Evolutionary conservation across 2,888 invertebrate species (phyloP).

Genomic region (Cheilosia vernalis): DNA sequence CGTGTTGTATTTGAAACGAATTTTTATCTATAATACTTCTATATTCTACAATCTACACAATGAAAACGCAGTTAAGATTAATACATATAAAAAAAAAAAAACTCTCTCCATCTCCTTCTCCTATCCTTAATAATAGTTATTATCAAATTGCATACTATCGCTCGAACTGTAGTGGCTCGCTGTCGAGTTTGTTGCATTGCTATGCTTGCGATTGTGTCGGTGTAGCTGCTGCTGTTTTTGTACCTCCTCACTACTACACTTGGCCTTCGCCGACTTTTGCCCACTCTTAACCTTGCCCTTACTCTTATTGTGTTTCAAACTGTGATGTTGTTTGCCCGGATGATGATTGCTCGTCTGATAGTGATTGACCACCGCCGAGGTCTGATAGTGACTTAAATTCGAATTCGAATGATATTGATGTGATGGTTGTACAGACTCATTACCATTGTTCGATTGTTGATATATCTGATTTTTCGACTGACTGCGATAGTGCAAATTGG

Average conservation of each 20-base stretch:
- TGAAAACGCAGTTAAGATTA: conserved; percentile 4
- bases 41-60: conserved; percentile 46
- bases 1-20: conserved; percentile 14
- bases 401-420: conserved; percentile 77
- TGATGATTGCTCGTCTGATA: conserved; percentile 78
- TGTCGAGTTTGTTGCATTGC: conserved; percentile 74
- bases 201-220: conserved; percentile 77
- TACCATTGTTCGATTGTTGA: conserved; percentile 79
- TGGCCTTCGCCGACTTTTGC: conserved; percentile 34
- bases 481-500: conserved; percentile 80
- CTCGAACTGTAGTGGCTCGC: conserved; percentile 80
- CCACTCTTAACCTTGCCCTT: conserved; percentile 66
- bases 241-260: conserved; percentile 58
- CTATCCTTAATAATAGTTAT: conserved; percentile 70
- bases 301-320: conserved; percentile 69
- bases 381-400: conserved; percentile 77
- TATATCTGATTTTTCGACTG: conserved; percentile 82
- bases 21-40: conserved; percentile 12
- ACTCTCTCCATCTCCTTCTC: not conserved
- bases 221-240: conserved; percentile 74
- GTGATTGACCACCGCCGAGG: conserved; percentile 77
- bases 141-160: conserved; percentile 82
- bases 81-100: not conserved
- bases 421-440: conserved; percentile 72
- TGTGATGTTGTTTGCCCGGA: conserved; percentile 67